A percentile compares a stretch with the other conserved stretches of the same genome.
Conservation (phyloP, 2,797 vertebrate species). For the Alectoris magna region DNA sequence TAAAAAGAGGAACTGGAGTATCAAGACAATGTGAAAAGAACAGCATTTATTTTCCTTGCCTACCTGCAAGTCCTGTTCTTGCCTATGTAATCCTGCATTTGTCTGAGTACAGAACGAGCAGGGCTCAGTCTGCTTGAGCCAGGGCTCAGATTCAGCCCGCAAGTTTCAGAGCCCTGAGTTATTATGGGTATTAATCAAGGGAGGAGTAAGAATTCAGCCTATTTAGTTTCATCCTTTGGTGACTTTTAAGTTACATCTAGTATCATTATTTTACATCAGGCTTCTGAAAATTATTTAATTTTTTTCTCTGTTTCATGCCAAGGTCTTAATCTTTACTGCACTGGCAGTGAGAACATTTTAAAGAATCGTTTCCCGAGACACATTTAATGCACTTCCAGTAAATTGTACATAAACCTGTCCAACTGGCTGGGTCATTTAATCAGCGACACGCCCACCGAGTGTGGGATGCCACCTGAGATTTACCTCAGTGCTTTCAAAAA, state of each 20-base stretch:
- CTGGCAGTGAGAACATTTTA: conserved; percentile 76
- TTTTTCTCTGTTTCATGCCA: conserved; percentile 67
- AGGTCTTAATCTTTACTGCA: conserved; percentile 77
- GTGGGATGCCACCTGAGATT: conserved; percentile 76
- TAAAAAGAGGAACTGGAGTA: conserved; percentile 32
- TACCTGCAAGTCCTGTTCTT: conserved; percentile 36
- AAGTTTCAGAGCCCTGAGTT: conserved; percentile 23
- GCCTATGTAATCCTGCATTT: conserved; percentile 24
- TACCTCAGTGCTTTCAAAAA: conserved; percentile 76
- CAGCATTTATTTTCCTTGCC: conserved; percentile 41
- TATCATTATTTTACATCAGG: conserved; percentile 58
- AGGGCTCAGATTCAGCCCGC: conserved; percentile 22
- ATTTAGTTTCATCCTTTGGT: conserved; percentile 28
- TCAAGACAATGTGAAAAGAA: conserved; percentile 42
- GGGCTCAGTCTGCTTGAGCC: neutral
- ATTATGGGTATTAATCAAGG: conserved; percentile 44
- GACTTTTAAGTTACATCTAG: conserved; percentile 41
- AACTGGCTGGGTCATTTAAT: conserved; percentile 77
- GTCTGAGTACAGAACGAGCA: conserved; percentile 20
- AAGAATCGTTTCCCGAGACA: conserved; percentile 84
- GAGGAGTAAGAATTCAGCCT: neutral
- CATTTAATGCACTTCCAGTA: conserved; percentile 81
- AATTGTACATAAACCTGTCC: conserved; percentile 78
- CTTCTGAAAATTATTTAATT: conserved; percentile 74
- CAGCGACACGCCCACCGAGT: conserved; percentile 73